phyloP scores from a whole-genome alignment of 2,888 invertebrate genomes.

The Drosophila neotestacea region DNA sequence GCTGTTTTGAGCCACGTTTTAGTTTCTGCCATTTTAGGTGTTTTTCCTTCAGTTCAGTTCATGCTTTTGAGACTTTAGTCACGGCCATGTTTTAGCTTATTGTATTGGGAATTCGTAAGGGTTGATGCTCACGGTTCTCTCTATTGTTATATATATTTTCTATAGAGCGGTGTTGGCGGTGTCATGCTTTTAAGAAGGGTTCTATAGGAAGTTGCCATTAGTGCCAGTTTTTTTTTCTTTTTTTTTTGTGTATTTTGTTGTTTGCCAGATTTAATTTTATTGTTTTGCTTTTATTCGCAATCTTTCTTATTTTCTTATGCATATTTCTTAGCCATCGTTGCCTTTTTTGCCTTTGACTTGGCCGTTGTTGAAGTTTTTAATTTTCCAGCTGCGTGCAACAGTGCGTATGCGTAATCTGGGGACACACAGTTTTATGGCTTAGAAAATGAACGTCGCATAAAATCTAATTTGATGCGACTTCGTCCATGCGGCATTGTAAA shows the following conservation, averaged over 20 bases:
- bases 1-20: conserved; percentile 65
- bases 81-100: conserved; percentile 69
- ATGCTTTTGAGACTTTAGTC: conserved; percentile 57
- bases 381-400: conserved; percentile 70
- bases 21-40: conserved; percentile 74
- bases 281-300: conserved; percentile 71
- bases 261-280: conserved; percentile 81
- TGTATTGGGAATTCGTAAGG: conserved; percentile 70
- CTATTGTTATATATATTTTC: conserved; percentile 73
- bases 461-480: conserved; percentile 60
- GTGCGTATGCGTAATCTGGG: conserved; percentile 77
- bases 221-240: conserved; percentile 64
- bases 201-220: conserved; percentile 65
- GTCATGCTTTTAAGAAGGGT: conserved; percentile 34
- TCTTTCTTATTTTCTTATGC: conserved; percentile 40
- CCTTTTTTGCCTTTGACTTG: neutral
- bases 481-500: conserved; percentile 51
- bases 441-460: conserved; percentile 71
- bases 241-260: conserved; percentile 39
- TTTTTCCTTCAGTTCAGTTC: conserved; percentile 54
- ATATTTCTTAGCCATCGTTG: conserved; percentile 17
- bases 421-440: conserved; percentile 70
- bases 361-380: conserved; percentile 49
- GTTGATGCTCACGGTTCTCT: conserved; percentile 33
- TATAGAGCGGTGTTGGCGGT: conserved; percentile 45